Percentiles rank a stretch among this genome's conserved stretches.
phyloP scores from a whole-genome alignment of 2,888 invertebrate species.

The Tetranychus truncatus region DNA sequence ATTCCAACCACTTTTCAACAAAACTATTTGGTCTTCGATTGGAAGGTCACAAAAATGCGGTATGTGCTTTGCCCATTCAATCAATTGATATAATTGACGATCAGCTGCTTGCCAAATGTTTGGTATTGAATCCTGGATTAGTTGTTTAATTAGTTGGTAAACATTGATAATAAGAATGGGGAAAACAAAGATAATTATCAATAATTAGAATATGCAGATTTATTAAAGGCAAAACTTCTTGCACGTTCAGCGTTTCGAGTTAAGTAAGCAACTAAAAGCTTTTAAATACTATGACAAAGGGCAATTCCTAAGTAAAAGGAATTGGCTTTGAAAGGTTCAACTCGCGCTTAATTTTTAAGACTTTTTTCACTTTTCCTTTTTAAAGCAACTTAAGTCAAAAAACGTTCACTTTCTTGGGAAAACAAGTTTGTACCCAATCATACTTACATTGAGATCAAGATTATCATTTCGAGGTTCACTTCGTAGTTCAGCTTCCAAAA shows the following conservation, averaged over 20 bases:
- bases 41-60: slow-evolving; percentile 86
- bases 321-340: too few species aligned
- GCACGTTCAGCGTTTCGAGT: too few species aligned
- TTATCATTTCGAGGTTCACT: slow-evolving; percentile 46
- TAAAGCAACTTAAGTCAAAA: background rate
- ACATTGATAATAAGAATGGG: background rate
- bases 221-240: slow-evolving; percentile 19
- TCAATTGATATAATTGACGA: slow-evolving; percentile 79
- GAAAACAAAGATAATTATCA: too few species aligned
- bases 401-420: background rate
- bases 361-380: too few species aligned
- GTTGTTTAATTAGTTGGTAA: background rate
- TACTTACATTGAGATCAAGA: slow-evolving; percentile 25
- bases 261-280: too few species aligned
- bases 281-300: slow-evolving; percentile 5
- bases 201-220: too few species aligned
- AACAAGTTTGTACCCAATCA: background rate
- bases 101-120: slow-evolving; percentile 60
- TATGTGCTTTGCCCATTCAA: slow-evolving; percentile 92
- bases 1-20: slow-evolving; percentile 81
- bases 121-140: slow-evolving; percentile 33
- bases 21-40: slow-evolving; percentile 67
- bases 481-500: slow-evolving; percentile 72
- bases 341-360: too few species aligned
- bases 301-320: slow-evolving; percentile 36